Evolutionary conservation across 1,140 invertebrate species (phyloP).

Genomic region (Drosophila nigromelanica): DNA sequence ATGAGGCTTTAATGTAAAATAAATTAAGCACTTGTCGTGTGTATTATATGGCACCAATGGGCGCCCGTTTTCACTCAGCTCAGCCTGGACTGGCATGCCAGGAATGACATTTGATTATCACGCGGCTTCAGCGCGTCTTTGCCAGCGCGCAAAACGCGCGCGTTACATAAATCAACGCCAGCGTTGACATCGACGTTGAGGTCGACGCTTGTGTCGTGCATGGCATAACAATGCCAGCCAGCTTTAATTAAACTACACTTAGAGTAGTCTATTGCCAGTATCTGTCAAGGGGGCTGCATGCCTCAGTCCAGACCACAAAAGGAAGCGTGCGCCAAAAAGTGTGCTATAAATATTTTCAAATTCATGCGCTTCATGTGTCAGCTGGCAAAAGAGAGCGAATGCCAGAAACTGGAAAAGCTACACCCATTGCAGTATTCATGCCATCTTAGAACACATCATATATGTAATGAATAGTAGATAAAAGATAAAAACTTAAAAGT

Average conservation of each 20-base stretch:
- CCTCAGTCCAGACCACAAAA: not conserved
- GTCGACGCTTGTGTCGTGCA: slow-evolving; percentile 34
- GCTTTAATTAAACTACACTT: slow-evolving; percentile 68
- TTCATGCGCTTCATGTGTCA: slow-evolving; percentile 25
- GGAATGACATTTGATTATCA: slow-evolving; percentile 80
- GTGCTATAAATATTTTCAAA: slow-evolving; percentile 51
- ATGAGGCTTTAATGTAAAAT: slow-evolving; percentile 80
- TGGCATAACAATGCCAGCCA: slow-evolving; percentile 61
- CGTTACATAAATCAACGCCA: slow-evolving; percentile 73
- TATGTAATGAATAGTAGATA: too few species aligned
- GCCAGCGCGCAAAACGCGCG: slow-evolving; percentile 43
- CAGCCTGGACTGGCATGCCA: slow-evolving; percentile 44
- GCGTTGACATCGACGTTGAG: slow-evolving; percentile 51
- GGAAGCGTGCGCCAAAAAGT: slow-evolving; percentile 25
- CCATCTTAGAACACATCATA: too few species aligned
- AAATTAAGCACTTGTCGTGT: slow-evolving; percentile 81
- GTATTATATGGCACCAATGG: slow-evolving; percentile 54
- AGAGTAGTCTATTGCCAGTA: slow-evolving; percentile 35
- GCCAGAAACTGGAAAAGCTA: not conserved
- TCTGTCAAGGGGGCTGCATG: slow-evolving; percentile 10
- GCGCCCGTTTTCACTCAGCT: slow-evolving; percentile 3
- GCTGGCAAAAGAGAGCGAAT: not conserved
- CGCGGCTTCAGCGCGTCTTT: slow-evolving; percentile 63
- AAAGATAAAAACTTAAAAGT: too few species aligned
- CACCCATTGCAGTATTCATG: too few species aligned